Percentiles rank a stretch among this genome's conserved stretches.
Evolutionary conservation across 37 sponge, comb jelly and placozoan species (phyloP).

Genomic region (Mnemiopsis leidyi): DNA sequence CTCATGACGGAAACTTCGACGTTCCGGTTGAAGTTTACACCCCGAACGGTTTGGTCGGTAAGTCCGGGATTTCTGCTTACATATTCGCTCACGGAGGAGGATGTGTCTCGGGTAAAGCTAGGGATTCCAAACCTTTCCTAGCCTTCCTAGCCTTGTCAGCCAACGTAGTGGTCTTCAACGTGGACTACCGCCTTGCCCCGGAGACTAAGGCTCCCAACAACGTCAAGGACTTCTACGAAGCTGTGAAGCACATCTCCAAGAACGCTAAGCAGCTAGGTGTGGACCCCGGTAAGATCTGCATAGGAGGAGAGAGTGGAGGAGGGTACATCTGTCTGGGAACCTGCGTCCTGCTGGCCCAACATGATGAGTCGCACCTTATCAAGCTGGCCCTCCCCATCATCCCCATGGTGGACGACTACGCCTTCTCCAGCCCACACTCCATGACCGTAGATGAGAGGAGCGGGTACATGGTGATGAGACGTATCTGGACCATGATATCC

Average conservation of each 20-base stretch:
- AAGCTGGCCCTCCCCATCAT: not conserved
- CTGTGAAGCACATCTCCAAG: not conserved
- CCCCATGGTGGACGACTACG: constrained; percentile 17
- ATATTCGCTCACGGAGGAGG: constrained; percentile 22
- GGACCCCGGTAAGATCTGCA: not conserved
- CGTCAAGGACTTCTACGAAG: constrained; percentile 52
- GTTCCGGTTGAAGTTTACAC: constrained; percentile 39
- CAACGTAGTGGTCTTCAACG: constrained; percentile 40
- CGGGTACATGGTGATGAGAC: not conserved
- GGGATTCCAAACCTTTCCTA: not conserved
- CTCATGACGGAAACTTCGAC: not conserved
- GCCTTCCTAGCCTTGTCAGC: not conserved
- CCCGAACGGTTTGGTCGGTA: not conserved
- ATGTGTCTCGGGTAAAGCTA: not conserved
- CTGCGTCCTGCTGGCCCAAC: not conserved
- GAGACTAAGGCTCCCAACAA: constrained; percentile 33
- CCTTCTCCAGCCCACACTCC: not conserved
- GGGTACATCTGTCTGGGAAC: constrained; percentile 14
- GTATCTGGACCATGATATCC: not conserved
- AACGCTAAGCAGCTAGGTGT: not conserved
- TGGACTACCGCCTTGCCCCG: constrained; percentile 38
- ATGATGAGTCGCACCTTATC: not conserved
- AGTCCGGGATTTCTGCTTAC: not conserved
- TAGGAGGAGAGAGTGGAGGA: constrained; percentile 10
- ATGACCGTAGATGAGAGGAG: not conserved